A percentile compares a stretch with the other conserved stretches of the same genome.
Conservation (phyloP, 2,113 vertebrate genomes). For the Equus quagga region DNA sequence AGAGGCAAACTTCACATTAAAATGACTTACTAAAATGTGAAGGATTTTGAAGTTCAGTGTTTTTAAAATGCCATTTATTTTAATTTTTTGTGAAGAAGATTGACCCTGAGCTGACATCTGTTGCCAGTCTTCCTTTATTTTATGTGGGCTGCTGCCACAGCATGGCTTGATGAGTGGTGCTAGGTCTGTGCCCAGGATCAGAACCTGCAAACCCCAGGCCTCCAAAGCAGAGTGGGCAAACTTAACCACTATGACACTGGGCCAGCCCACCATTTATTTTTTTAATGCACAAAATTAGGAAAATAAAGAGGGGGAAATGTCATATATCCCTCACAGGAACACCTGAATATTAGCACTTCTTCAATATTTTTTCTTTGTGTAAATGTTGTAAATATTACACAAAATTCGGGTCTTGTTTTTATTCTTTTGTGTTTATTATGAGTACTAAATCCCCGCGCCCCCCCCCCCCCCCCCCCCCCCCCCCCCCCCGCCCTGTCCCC, state of each 20-base stretch:
- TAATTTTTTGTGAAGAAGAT: too few relatives aligned
- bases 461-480: too few relatives aligned
- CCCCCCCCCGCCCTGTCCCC: too few relatives aligned
- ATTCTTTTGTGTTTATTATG: not conserved
- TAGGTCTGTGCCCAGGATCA: too few relatives aligned
- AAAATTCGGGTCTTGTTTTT: conserved; percentile 9
- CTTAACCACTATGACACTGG: too few relatives aligned
- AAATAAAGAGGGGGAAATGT: not conserved
- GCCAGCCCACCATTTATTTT: not conserved
- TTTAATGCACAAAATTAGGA: not conserved
- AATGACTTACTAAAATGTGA: not conserved
- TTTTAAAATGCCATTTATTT: not conserved
- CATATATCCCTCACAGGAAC: not conserved
- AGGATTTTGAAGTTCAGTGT: not conserved
- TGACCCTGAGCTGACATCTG: too few relatives aligned
- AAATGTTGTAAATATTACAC: conserved; percentile 23
- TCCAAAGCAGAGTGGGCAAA: too few relatives aligned
- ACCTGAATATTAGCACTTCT: not conserved
- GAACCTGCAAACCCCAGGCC: too few relatives aligned
- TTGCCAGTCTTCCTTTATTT: too few relatives aligned
- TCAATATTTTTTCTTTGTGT: not conserved
- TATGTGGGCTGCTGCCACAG: too few relatives aligned
- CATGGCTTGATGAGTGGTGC: too few relatives aligned
- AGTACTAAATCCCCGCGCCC: not conserved
- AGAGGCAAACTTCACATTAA: not conserved